Base-by-base conservation (phyloP, 1,140 invertebrate species). In the Pogonomyrmex californicus region DNA sequence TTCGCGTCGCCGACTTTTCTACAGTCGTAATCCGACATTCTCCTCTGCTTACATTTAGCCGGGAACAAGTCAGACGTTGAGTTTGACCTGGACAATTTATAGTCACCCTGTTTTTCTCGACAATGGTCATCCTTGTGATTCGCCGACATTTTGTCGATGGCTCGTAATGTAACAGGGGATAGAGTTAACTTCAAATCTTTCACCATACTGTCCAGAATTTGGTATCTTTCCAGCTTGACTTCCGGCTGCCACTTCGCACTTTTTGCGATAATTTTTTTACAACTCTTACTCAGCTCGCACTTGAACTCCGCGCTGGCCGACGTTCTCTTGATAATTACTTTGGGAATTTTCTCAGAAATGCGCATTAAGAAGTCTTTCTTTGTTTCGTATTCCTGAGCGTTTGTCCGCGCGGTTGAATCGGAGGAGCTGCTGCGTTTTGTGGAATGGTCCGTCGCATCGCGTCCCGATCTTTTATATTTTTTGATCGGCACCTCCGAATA, bases 321-420 rank as follows among this genome's bases (percentile, higher is more conserved):
- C 0, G 93, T 90, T 60, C 95, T 86, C 83, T 95, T 95, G 30
- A 95, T 95, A 54, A 95, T 95, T 0, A 95, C 95, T 65, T 95
- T 95, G 0, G 95, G 95, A 49, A 95, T 88, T 79, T 95, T 95
- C 5, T 93, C 93, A 2, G 87, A 88, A 1, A 91, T 77, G 33
- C 75, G 41, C 0, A 76, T n/a, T 3, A 85, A 83, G 1, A 73
- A 75, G 7, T 87, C 91, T 0, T 87, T 91, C 86, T 87, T 86
- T 12, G 91, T 36, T 47, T 92, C 90, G n/a, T 63, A 41, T 5
- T 86, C 49, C 23, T 63, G 51, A 9, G 47, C 4, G 66, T n/a
- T 38, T 1, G 54, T 75, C 23, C 66, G 79, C n/a, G 10, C 23
- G 23, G 23, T 58, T 2, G 79, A 83, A 17, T 83, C 79, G 2